A percentile compares a stretch with the other conserved stretches of the same genome.
phyloP scores from a whole-genome alignment of 2,113 vertebrate genomes.

The Octodon degus region DNA sequence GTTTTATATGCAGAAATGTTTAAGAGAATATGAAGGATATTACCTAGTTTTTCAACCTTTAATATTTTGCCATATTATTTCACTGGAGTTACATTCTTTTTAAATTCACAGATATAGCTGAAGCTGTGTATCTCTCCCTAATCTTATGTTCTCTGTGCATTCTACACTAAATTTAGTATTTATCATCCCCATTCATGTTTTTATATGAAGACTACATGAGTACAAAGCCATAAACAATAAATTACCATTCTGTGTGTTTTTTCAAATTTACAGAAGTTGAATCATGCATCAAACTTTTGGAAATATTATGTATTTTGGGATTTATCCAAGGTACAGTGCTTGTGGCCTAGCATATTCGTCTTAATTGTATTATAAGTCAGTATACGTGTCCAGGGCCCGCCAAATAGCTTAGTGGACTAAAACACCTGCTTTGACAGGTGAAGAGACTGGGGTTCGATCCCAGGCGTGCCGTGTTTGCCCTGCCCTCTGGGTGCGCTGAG shows the following conservation, averaged over 20 bases:
- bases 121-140: not conserved
- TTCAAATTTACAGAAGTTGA: not conserved
- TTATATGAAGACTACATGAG: not conserved
- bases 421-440: too few relatives aligned
- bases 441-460: too few relatives aligned
- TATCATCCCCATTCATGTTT: not conserved
- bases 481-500: too few relatives aligned
- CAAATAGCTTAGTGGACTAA: too few relatives aligned
- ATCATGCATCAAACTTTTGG: not conserved
- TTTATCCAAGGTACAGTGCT: not conserved
- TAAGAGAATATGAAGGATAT: not conserved
- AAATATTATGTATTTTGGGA: not conserved
- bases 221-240: not conserved
- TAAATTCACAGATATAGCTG: not conserved
- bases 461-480: too few relatives aligned
- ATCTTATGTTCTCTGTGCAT: not conserved
- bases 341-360: not conserved
- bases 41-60: not conserved
- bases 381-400: too few relatives aligned
- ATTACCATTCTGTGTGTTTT: not conserved
- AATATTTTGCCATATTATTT: not conserved
- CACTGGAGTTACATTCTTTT: not conserved
- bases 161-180: not conserved
- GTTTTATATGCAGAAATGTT: conserved; percentile 5
- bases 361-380: not conserved